These are phyloP conservation scores for Drosophila anceps DNA, from an alignment of 2,888 invertebrate genomes.

Conservation along the genomic window DNA sequence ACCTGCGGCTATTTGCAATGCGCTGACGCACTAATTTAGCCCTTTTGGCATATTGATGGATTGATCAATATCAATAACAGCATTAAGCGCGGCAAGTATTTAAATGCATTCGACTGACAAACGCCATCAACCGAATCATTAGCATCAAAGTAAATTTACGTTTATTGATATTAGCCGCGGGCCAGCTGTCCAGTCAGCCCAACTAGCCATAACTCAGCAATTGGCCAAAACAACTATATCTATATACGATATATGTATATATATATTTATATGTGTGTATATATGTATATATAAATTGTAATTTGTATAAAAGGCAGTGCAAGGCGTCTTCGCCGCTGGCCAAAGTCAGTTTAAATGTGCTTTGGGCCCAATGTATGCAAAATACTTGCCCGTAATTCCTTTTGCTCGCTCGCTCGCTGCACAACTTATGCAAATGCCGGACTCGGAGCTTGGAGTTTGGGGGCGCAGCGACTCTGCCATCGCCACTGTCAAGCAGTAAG, in stretches of 20 bases:
- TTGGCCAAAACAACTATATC: conserved; percentile 1
- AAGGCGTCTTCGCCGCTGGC: conserved; percentile 38
- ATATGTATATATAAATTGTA: conserved; percentile 39
- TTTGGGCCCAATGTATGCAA: conserved; percentile 59
- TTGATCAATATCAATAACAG: conserved; percentile 40
- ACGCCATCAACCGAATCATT: conserved; percentile 59
- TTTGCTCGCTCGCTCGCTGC: conserved; percentile 37
- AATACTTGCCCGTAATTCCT: conserved; percentile 64
- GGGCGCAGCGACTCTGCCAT: background rate
- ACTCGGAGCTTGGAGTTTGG: conserved; percentile 8
- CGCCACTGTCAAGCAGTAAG: conserved; percentile 53
- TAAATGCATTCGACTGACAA: conserved; percentile 25
- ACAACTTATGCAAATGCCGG: conserved; percentile 68
- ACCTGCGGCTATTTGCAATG: conserved; percentile 43
- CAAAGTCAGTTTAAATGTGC: conserved; percentile 27
- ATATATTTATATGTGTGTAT: background rate
- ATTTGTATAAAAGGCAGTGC: conserved; percentile 45
- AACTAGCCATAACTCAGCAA: conserved; percentile 32
- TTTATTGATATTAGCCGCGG: conserved; percentile 48
- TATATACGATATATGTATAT: background rate
- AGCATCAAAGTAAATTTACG: conserved; percentile 71
- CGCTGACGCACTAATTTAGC: conserved; percentile 60
- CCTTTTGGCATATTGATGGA: conserved; percentile 59
- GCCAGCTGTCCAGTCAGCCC: conserved; percentile 2
- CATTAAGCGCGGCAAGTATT: conserved; percentile 23